phyloP scores from a whole-genome alignment of 1,140 invertebrate species.

The Drosophila sulfurigaster region DNA sequence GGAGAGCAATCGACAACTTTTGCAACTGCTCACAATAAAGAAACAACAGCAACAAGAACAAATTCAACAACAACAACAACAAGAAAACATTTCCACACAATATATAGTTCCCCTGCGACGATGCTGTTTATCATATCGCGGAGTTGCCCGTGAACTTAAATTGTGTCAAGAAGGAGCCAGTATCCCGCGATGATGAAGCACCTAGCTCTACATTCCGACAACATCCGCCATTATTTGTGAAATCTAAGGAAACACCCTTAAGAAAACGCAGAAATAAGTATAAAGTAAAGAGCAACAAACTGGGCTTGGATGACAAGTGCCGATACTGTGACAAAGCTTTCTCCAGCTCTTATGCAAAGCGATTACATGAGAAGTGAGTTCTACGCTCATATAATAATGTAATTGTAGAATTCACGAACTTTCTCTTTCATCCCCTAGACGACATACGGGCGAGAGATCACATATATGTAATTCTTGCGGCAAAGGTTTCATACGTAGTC shows the following conservation, averaged over 20 bases:
- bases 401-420: not conserved
- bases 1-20: conserved; percentile 27
- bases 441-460: conserved; percentile 33
- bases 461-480: conserved; percentile 32
- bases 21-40: conserved; percentile 6
- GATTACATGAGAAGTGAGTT: conserved; percentile 36
- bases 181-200: not conserved
- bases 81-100: not conserved
- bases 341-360: conserved; percentile 1
- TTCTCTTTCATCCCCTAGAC: conserved; percentile 13
- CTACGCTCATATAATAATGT: not conserved
- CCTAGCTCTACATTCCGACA: not conserved
- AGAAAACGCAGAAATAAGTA: not conserved
- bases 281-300: not conserved
- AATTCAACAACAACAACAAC: too few species aligned
- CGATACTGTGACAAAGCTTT: conserved; percentile 33
- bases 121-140: conserved; percentile 29
- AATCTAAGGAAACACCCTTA: not conserved
- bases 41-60: not conserved
- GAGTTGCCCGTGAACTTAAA: conserved; percentile 4
- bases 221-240: not conserved
- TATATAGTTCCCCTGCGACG: conserved; percentile 2
- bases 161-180: conserved; percentile 26
- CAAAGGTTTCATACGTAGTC: conserved; percentile 33
- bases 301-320: conserved; percentile 5